These are phyloP conservation scores for Melanocharis versteri DNA, from an alignment of 2,113 vertebrate genomes.

Conservation along the genomic window DNA sequence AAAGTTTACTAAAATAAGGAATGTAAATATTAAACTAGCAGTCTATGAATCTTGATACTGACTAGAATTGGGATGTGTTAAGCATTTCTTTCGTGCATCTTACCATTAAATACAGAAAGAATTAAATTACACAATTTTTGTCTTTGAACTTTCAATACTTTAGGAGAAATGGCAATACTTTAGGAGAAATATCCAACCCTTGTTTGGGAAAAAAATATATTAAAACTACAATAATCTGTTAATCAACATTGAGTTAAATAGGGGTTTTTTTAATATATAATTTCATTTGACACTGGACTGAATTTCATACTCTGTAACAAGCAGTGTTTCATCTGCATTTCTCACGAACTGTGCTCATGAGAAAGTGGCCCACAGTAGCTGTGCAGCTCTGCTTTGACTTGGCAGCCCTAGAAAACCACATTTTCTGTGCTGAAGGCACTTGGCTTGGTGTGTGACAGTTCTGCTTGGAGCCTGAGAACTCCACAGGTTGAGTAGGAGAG, in stretches of 20 bases:
- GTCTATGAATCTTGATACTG: background rate
- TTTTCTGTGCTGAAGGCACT: background rate
- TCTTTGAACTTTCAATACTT: too few species aligned
- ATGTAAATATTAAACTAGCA: background rate
- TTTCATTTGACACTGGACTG: background rate
- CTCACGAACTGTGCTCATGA: background rate
- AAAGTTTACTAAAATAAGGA: background rate
- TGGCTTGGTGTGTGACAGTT: background rate
- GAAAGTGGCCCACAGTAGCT: background rate
- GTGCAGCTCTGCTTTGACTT: background rate
- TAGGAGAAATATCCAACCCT: background rate
- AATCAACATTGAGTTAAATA: background rate
- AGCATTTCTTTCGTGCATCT: background rate
- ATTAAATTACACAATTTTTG: background rate
- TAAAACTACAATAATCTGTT: background rate
- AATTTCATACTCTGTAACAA: background rate
- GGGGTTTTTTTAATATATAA: background rate
- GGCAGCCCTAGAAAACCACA: background rate
- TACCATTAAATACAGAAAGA: background rate
- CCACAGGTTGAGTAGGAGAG: background rate
- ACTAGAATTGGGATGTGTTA: background rate
- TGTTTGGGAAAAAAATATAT: background rate
- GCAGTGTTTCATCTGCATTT: background rate
- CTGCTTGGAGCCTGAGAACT: background rate
- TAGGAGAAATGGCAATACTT: too few species aligned